These are phyloP conservation scores for Pomatorhinus ruficollis DNA, from an alignment of 2,113 vertebrate genomes.

Conservation along the genomic window DNA sequence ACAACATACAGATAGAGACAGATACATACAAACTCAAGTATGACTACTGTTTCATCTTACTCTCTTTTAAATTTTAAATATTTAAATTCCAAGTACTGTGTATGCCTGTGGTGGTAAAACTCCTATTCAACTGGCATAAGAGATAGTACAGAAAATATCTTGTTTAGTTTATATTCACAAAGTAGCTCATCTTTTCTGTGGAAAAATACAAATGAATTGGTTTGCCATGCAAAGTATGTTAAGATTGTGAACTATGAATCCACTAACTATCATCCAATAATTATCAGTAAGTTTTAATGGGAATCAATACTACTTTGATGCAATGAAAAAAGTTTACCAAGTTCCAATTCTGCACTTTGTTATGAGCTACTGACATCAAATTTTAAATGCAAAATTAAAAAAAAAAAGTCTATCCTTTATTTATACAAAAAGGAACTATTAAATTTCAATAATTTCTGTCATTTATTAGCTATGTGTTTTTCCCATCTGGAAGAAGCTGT, in stretches of 20 bases:
- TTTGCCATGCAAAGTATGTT: neutral
- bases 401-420: neutral
- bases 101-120: neutral
- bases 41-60: neutral
- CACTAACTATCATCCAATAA: neutral
- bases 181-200: neutral
- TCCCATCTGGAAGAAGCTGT: neutral
- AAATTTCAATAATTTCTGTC: neutral
- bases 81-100: neutral
- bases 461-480: neutral
- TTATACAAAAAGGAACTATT: neutral
- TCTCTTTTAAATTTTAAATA: neutral
- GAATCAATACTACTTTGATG: conserved; percentile 10
- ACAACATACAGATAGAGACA: neutral
- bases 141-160: neutral
- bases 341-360: neutral
- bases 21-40: neutral
- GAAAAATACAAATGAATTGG: neutral
- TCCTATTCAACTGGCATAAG: neutral
- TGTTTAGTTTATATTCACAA: neutral
- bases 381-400: neutral
- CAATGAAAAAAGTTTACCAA: neutral
- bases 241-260: neutral
- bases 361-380: neutral
- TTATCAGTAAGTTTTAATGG: conserved; percentile 7